Percentiles rank a stretch among this genome's conserved stretches.
Evolutionary conservation across 1,140 invertebrate genomes (phyloP).

Genomic region (Leptopilina clavipes): DNA sequence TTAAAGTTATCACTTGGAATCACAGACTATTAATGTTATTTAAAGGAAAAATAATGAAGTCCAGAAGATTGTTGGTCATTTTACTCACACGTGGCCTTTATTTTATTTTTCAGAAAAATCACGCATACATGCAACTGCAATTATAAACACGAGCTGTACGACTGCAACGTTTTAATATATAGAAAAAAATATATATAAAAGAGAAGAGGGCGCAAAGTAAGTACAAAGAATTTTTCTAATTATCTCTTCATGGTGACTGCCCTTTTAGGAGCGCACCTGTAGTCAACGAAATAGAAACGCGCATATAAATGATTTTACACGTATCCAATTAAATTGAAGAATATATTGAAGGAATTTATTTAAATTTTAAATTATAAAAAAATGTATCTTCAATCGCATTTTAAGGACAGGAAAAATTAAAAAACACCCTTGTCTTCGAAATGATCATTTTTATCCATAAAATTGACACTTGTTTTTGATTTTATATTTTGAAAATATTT

Average conservation of each 20-base stretch:
- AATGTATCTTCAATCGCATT: neutral
- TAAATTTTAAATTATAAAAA: neutral
- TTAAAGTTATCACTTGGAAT: conserved; percentile 10
- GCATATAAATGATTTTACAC: conserved; percentile 46
- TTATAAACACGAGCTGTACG: neutral
- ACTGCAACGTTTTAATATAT: neutral
- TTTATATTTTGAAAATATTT: too few relatives aligned
- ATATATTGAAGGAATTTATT: neutral
- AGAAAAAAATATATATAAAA: neutral
- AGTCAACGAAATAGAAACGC: conserved; percentile 51
- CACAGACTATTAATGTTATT: conserved; percentile 18
- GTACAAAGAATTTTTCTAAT: conserved; percentile 50
- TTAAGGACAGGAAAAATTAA: too few relatives aligned
- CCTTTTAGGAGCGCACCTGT: conserved; percentile 57
- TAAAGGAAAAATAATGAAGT: conserved; percentile 7
- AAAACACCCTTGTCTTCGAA: neutral
- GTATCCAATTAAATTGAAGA: conserved; percentile 44
- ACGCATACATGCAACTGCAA: conserved; percentile 2
- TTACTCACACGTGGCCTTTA: neutral
- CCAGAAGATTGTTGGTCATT: neutral
- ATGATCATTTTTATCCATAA: too few relatives aligned
- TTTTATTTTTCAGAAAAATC: conserved; percentile 25
- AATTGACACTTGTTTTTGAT: too few relatives aligned
- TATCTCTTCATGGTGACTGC: conserved; percentile 57
- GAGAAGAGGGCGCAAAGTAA: conserved; percentile 42